These are phyloP conservation scores for Sisor rabdophorus DNA, from an alignment of 2,113 vertebrate genomes.

Conservation along the genomic window DNA sequence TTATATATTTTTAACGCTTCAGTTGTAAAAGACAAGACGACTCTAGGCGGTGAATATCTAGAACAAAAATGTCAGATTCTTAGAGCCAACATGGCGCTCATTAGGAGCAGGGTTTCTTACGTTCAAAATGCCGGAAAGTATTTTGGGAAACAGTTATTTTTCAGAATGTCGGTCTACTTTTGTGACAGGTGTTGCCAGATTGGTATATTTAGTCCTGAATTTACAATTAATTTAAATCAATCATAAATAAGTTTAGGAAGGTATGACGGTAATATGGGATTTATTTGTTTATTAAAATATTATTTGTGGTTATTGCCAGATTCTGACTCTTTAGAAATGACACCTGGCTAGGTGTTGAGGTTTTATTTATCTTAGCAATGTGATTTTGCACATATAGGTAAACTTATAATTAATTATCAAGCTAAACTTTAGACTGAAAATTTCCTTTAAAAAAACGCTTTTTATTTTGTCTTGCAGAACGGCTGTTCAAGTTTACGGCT, in stretches of 20 bases:
- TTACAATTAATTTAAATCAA: neutral
- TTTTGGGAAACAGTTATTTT: neutral
- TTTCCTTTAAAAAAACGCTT: neutral
- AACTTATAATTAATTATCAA: neutral
- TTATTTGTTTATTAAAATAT: neutral
- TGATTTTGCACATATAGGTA: too few relatives aligned
- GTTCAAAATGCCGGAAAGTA: neutral
- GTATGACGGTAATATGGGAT: too few relatives aligned
- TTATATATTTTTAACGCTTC: neutral
- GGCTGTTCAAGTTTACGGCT: too few relatives aligned
- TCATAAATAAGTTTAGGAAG: too few relatives aligned
- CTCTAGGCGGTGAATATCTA: too few relatives aligned
- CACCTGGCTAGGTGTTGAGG: too few relatives aligned
- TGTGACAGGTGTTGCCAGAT: neutral
- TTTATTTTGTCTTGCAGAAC: too few relatives aligned
- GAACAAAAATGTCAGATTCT: too few relatives aligned
- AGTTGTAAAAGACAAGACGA: neutral
- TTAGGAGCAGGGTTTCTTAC: neutral
- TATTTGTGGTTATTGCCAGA: neutral
- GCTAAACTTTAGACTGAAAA: neutral
- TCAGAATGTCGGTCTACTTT: neutral
- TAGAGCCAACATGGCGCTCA: slow-evolving; percentile 22
- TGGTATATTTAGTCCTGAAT: neutral
- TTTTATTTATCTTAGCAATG: too few relatives aligned
- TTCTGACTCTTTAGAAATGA: too few relatives aligned